Evolutionary conservation across 2,113 vertebrate species (phyloP).

Genomic region (Pedetes capensis): DNA sequence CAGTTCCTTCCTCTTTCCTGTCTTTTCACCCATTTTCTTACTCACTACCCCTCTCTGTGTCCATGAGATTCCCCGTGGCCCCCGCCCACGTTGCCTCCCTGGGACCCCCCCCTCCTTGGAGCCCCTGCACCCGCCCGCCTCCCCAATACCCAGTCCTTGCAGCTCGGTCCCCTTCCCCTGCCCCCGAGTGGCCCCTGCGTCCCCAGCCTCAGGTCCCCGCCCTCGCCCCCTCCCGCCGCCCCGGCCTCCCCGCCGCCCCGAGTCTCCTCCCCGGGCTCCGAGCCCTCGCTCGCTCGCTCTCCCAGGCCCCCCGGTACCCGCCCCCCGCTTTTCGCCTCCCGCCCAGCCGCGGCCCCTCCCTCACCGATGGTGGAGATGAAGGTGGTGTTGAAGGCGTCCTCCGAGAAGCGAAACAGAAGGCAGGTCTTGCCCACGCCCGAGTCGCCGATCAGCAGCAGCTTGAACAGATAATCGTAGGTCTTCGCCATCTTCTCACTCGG

Average conservation of each 20-base stretch:
- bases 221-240: neutral
- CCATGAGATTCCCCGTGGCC: neutral
- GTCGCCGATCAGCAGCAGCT: constrained; percentile 96
- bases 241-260: neutral
- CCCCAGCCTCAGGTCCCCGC: neutral
- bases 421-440: constrained; percentile 98
- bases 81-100: neutral
- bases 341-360: constrained; percentile 58
- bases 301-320: neutral
- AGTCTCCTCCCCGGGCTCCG: neutral
- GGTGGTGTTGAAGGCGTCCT: constrained; percentile 98
- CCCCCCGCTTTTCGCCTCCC: neutral
- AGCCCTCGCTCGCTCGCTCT: neutral
- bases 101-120: neutral
- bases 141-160: neutral
- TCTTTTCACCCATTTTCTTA: constrained; percentile 18
- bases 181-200: neutral
- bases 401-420: constrained; percentile 96
- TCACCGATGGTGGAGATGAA: constrained; percentile 98
- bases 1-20: constrained; percentile 68
- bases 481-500: constrained; percentile 85
- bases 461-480: constrained; percentile 98
- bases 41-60: neutral
- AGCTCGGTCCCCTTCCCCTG: neutral
- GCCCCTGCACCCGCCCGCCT: neutral